These are phyloP conservation scores for Drosophila athabasca DNA, from an alignment of 1,140 invertebrate genomes.

Conservation along the genomic window DNA sequence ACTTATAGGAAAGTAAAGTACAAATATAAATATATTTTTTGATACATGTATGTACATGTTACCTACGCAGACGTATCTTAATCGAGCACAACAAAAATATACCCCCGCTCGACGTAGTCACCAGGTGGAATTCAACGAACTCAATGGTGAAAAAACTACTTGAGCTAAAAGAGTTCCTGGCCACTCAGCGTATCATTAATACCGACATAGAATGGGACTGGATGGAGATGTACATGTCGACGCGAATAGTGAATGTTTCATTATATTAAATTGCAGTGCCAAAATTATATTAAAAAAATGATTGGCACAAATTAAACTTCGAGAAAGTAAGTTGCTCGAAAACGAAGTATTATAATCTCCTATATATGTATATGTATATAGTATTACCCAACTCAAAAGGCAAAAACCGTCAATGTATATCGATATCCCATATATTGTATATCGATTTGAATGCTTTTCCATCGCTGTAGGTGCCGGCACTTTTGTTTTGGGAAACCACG, in stretches of 20 bases:
- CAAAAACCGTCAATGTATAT: no score
- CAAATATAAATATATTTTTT: not conserved
- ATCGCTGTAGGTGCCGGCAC: no score
- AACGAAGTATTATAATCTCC: slow-evolving; percentile 29
- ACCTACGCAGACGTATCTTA: slow-evolving; percentile 14
- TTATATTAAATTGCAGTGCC: slow-evolving; percentile 23
- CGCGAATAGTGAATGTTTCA: slow-evolving; percentile 3
- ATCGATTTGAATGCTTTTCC: no score
- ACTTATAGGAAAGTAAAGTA: slow-evolving; percentile 10
- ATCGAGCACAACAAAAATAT: slow-evolving; percentile 21
- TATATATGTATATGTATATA: no score
- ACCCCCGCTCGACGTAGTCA: slow-evolving; percentile 9
- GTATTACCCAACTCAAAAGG: no score
- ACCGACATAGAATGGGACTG: slow-evolving; percentile 15
- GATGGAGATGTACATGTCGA: slow-evolving; percentile 12
- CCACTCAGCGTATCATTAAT: not conserved
- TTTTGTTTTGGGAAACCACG: no score
- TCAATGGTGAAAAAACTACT: slow-evolving; percentile 18
- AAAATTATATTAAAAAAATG: slow-evolving; percentile 19
- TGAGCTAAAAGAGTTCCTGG: slow-evolving; percentile 18
- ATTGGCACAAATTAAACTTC: no score
- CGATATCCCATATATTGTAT: no score
- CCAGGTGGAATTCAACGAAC: slow-evolving; percentile 19
- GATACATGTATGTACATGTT: not conserved
- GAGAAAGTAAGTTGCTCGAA: no score